Conservation (phyloP, 2,113 vertebrate species). For the Tenrec ecaudatus region DNA sequence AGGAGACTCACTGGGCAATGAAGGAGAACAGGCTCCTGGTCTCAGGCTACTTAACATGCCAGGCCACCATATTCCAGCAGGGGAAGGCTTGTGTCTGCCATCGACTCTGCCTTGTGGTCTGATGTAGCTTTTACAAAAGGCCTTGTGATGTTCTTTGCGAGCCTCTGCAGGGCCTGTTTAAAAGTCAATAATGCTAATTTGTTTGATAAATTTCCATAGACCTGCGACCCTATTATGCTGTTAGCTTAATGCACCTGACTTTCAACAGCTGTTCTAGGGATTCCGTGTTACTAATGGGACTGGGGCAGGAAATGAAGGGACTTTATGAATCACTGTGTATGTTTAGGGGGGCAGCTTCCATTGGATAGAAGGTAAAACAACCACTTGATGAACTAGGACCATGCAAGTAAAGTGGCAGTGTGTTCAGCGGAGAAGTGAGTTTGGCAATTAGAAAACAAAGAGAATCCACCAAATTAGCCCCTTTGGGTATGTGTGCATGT, state of each 20-base stretch:
- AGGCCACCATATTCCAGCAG: not conserved
- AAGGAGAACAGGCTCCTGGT: no score
- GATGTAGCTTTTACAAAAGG: conserved; percentile 61
- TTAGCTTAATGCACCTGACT: conserved; percentile 79
- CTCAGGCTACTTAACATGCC: not conserved
- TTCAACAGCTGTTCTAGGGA: conserved; percentile 82
- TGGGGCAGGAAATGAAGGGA: conserved; percentile 49
- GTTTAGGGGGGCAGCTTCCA: conserved; percentile 64
- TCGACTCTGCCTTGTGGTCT: not conserved
- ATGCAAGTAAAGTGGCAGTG: not conserved
- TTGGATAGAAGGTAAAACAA: conserved; percentile 20
- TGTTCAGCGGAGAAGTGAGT: not conserved
- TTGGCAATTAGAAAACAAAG: conserved; percentile 39
- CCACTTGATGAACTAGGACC: conserved; percentile 30
- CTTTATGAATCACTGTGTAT: conserved; percentile 62
- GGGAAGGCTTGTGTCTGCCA: not conserved
- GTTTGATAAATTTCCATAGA: conserved; percentile 82
- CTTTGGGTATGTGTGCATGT: not conserved
- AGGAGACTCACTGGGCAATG: not conserved
- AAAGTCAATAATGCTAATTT: conserved; percentile 82
- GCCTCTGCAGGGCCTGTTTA: conserved; percentile 67
- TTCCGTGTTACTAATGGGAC: conserved; percentile 66
- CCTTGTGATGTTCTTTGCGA: conserved; percentile 37
- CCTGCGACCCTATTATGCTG: conserved; percentile 68
- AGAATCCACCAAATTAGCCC: not conserved